phyloP scores from a whole-genome alignment of 2,888 invertebrate genomes.

The Zhuqinia jingwanae region DNA sequence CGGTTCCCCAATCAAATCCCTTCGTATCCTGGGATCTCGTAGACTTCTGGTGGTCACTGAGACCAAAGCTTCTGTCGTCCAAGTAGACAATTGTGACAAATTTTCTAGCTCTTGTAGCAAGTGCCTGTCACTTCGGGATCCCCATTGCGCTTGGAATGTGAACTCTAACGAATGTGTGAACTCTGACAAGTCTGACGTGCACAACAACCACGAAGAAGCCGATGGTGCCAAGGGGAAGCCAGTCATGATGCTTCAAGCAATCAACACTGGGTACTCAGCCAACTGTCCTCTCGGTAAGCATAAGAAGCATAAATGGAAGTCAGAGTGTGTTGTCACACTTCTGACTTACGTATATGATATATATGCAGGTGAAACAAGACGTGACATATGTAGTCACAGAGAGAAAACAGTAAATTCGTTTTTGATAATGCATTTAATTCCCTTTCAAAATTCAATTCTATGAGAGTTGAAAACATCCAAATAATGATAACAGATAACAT shows the following conservation, averaged over 20 bases:
- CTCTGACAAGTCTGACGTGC: too few relatives aligned
- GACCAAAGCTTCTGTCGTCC: conserved; percentile 91
- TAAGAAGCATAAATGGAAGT: too few relatives aligned
- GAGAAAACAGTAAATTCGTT: too few relatives aligned
- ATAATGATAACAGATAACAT: too few relatives aligned
- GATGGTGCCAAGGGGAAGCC: conserved; percentile 18
- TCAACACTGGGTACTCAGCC: conserved; percentile 64
- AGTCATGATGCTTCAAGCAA: conserved; percentile 68
- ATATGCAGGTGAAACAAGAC: too few relatives aligned
- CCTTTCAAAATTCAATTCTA: too few relatives aligned
- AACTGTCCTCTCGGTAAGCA: conserved; percentile 65
- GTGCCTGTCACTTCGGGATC: conserved; percentile 96
- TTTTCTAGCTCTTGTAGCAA: conserved; percentile 84
- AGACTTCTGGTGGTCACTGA: conserved; percentile 92
- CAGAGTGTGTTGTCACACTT: too few relatives aligned
- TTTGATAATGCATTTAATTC: too few relatives aligned
- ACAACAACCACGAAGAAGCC: conserved; percentile 43
- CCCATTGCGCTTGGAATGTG: conserved; percentile 97
- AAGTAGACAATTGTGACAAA: conserved; percentile 89
- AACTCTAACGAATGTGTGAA: conserved; percentile 55
- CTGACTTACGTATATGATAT: too few relatives aligned
- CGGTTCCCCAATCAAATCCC: conserved; percentile 74
- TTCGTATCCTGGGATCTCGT: conserved; percentile 73
- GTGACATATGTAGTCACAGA: too few relatives aligned
- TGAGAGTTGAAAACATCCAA: too few relatives aligned